A percentile compares a stretch with the other conserved stretches of the same genome.
Evolutionary conservation across 2,888 invertebrate genomes (phyloP).

Genomic region (Lasioglossum figueresi): DNA sequence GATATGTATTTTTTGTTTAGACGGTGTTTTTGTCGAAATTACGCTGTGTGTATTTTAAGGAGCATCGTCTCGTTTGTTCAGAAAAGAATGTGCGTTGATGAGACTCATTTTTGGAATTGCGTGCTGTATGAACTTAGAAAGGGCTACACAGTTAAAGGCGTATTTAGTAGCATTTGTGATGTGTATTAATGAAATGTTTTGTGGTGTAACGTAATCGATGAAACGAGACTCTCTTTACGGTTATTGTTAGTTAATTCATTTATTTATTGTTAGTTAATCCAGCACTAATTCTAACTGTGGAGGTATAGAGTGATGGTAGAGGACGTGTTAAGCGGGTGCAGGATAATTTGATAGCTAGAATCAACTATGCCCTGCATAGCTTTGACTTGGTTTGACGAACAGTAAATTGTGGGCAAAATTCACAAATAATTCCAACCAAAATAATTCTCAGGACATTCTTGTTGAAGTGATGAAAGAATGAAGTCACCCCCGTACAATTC

Average conservation of each 20-base stretch:
- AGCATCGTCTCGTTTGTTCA: background rate
- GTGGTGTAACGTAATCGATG: background rate
- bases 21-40: background rate
- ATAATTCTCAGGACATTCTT: background rate
- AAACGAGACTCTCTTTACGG: no score
- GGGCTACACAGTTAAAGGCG: background rate
- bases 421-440: background rate
- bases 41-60: background rate
- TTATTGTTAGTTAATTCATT: no score
- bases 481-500: no score
- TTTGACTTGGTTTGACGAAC: no score
- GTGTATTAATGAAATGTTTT: background rate
- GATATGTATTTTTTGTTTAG: background rate
- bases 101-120: background rate
- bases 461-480: background rate
- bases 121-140: background rate
- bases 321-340: no score
- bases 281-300: background rate
- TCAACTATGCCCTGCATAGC: no score
- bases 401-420: background rate
- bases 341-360: no score
- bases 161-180: no score
- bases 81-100: background rate
- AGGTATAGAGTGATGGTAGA: no score
- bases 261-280: no score